These are phyloP conservation scores for Brachionus angularis DNA, from an alignment of 1,140 invertebrate species.

Conservation along the genomic window DNA sequence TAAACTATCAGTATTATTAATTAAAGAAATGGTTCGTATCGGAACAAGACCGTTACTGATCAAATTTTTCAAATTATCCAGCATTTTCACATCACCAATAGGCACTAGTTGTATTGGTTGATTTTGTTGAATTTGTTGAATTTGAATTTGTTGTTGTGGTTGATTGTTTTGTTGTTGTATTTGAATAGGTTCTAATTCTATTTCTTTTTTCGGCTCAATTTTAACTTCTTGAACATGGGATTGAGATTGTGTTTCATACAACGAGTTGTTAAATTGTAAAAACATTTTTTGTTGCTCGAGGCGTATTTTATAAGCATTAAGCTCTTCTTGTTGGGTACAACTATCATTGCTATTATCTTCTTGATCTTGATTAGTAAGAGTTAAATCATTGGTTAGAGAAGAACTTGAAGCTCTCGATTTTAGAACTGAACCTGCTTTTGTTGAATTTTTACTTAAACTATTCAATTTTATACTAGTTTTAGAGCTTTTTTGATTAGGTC, in stretches of 20 bases:
- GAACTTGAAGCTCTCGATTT: constrained; percentile 22
- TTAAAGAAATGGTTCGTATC: not conserved
- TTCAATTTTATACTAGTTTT: constrained; percentile 9
- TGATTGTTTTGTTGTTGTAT: too few relatives aligned
- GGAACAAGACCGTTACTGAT: constrained; percentile 8
- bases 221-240: not conserved
- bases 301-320: constrained; percentile 31
- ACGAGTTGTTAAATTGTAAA: constrained; percentile 23
- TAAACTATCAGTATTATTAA: constrained; percentile 1
- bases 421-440: not conserved
- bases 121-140: too few relatives aligned
- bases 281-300: constrained; percentile 43
- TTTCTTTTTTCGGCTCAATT: not conserved
- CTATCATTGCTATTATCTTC: constrained; percentile 42
- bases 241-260: too few relatives aligned
- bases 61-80: constrained; percentile 19
- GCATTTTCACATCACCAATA: constrained; percentile 5
- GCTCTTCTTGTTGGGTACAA: not conserved
- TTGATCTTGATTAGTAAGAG: not conserved
- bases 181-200: too few relatives aligned
- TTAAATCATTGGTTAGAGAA: not conserved
- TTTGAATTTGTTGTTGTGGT: too few relatives aligned
- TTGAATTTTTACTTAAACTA: not conserved
- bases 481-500: constrained; percentile 38
- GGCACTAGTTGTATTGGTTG: constrained; percentile 25